Percentiles rank a stretch among this genome's conserved stretches.
These are phyloP conservation scores for Enteromius unitaeniatus DNA, from an alignment of 2,797 vertebrate genomes.

Conservation along the genomic window DNA sequence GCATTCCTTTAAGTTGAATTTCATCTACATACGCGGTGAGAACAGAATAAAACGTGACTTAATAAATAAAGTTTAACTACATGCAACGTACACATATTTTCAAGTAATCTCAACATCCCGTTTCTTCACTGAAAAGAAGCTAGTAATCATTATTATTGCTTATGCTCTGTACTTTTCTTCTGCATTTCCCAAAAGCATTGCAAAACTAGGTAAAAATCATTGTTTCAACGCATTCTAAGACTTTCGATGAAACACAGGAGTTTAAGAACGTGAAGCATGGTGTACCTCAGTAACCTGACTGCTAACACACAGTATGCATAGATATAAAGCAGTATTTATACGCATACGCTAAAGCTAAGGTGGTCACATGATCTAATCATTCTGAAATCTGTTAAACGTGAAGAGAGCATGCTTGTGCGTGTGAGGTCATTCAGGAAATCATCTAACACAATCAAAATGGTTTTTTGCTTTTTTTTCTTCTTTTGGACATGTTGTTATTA, in stretches of 20 bases:
- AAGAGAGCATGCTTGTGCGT: neutral
- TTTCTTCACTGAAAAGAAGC: neutral
- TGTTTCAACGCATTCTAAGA: neutral
- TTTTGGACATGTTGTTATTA: too few relatives aligned
- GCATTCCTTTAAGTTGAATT: neutral
- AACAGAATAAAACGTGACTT: neutral
- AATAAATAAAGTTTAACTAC: slow-evolving; percentile 11
- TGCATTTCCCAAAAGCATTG: neutral
- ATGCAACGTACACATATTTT: neutral
- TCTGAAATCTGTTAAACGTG: neutral
- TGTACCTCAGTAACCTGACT: slow-evolving; percentile 23
- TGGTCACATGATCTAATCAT: neutral
- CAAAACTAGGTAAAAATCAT: neutral
- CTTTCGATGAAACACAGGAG: neutral
- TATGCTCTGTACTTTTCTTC: neutral
- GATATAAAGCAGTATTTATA: slow-evolving; percentile 7
- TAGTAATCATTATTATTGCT: neutral
- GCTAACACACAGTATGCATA: neutral
- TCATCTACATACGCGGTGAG: neutral
- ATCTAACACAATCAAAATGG: neutral
- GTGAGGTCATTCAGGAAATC: neutral
- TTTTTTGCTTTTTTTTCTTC: too few relatives aligned
- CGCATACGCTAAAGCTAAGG: neutral
- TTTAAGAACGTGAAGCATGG: neutral
- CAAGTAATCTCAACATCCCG: slow-evolving; percentile 21